Percentiles rank a stretch among this genome's conserved stretches.
These are phyloP conservation scores for Balaeniceps rex DNA, from an alignment of 2,113 vertebrate genomes.

Conservation along the genomic window DNA sequence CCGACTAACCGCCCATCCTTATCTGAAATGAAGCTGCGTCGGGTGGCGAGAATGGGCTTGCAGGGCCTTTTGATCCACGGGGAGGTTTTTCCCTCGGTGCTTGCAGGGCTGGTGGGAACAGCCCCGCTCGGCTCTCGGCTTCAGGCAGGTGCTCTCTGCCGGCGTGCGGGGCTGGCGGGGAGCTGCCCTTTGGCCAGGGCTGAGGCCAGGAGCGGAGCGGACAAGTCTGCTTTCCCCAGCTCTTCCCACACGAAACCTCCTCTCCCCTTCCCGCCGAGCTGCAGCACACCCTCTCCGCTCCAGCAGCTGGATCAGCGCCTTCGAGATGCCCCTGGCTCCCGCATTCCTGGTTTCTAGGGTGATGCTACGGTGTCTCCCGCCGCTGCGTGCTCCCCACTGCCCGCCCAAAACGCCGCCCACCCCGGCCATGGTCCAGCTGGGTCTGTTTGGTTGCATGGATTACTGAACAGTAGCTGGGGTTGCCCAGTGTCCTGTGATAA, in stretches of 20 bases:
- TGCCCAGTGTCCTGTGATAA: neutral
- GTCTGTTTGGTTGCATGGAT: neutral
- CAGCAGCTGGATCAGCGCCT: neutral
- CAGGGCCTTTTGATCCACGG: neutral
- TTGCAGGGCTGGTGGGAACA: neutral
- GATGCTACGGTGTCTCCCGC: neutral
- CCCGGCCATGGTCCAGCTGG: neutral
- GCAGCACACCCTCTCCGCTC: neutral
- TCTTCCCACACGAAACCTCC: neutral
- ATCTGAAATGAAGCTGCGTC: neutral
- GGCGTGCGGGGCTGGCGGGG: neutral
- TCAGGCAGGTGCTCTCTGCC: neutral
- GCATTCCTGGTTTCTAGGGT: slow-evolving; percentile 5
- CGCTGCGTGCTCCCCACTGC: neutral
- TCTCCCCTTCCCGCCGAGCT: neutral
- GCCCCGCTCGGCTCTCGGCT: neutral
- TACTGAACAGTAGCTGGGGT: neutral
- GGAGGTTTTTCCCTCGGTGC: neutral
- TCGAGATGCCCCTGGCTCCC: neutral
- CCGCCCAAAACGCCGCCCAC: accelerated
- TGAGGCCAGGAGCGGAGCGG: neutral
- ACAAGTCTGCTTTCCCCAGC: neutral
- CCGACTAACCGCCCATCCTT: neutral
- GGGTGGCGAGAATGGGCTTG: neutral
- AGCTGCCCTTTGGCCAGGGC: neutral